Conservation (phyloP, 2,888 invertebrate genomes). For the Gnatocerus cornutus region DNA sequence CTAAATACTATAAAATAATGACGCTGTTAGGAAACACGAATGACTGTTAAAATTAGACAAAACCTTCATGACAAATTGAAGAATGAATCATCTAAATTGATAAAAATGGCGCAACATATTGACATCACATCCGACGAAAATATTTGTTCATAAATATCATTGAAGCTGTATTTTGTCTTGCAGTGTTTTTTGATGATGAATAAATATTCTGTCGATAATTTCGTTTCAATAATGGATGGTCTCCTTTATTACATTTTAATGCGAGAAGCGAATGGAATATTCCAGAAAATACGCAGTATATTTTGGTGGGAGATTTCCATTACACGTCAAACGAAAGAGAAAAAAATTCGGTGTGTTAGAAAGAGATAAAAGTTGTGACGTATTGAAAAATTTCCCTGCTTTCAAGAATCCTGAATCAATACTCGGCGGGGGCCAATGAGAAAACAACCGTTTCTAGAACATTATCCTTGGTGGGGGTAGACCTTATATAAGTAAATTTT, state of each 20-base stretch:
- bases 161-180: no score
- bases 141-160: no score
- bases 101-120: conserved; percentile 1
- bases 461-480: conserved; percentile 25
- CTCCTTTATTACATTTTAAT: neutral
- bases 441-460: conserved; percentile 48
- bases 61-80: no score
- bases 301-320: neutral
- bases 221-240: neutral
- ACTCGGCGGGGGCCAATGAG: conserved; percentile 16
- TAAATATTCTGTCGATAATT: no score
- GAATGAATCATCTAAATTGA: no score
- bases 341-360: neutral
- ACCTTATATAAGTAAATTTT: conserved; percentile 23
- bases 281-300: conserved; percentile 44
- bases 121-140: neutral
- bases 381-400: neutral
- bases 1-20: neutral
- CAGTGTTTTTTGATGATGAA: no score
- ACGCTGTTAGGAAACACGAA: no score
- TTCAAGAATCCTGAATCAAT: conserved; percentile 43
- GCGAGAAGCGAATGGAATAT: conserved; percentile 26
- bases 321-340: conserved; percentile 5
- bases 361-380: conserved; percentile 11
- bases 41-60: no score